A percentile compares a stretch with the other conserved stretches of the same genome.
Evolutionary conservation across 2,888 invertebrate genomes (phyloP).

Genomic region (Ophion ellenae): DNA sequence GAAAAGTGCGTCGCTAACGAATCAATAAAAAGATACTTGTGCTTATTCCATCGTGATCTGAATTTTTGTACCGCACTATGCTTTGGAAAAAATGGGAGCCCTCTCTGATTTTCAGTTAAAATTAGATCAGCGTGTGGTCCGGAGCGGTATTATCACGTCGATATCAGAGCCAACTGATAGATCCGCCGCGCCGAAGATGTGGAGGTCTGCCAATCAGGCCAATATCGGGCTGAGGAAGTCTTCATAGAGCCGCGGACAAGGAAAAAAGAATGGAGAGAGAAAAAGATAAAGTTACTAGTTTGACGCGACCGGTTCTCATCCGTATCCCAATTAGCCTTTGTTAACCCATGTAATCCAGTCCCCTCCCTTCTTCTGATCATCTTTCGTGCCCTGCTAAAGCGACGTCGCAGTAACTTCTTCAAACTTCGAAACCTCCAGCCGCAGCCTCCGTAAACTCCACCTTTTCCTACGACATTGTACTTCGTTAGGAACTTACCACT

Average conservation of each 20-base stretch:
- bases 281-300: constrained; percentile 30
- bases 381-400: constrained; percentile 30
- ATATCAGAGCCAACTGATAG: constrained; percentile 22
- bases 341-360: constrained; percentile 50
- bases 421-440: constrained; percentile 29
- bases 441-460: constrained; percentile 28
- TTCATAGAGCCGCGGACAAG: neutral
- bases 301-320: constrained; percentile 38
- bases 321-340: constrained; percentile 60
- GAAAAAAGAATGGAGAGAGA: constrained; percentile 21
- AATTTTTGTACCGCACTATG: neutral
- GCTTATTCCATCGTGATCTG: neutral
- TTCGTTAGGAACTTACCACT: constrained; percentile 24
- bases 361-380: constrained; percentile 3
- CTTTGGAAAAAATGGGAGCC: neutral
- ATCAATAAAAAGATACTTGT: neutral
- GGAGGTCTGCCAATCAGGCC: constrained; percentile 48
- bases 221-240: constrained; percentile 23
- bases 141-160: neutral
- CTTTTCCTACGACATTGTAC: constrained; percentile 24
- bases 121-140: constrained; percentile 3
- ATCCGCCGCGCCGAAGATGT: constrained; percentile 9
- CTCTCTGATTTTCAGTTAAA: constrained; percentile 4
- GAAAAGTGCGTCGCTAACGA: neutral
- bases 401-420: constrained; percentile 31